These are phyloP conservation scores for Melanchra persicariae DNA, from an alignment of 2,888 invertebrate species.

Conservation along the genomic window DNA sequence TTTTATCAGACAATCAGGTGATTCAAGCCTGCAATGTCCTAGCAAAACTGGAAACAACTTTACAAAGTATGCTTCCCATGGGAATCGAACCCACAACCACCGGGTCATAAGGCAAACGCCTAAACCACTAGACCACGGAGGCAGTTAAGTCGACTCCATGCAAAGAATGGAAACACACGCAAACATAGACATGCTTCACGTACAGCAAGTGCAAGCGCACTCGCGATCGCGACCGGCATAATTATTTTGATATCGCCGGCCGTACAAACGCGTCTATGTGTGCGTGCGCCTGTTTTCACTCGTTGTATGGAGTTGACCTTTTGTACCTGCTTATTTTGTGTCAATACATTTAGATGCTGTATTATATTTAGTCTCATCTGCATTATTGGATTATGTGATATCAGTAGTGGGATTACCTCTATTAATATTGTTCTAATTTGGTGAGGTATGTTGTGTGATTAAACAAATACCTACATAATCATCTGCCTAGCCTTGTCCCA, in stretches of 20 bases:
- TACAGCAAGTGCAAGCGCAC: too few species aligned
- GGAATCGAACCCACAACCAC: too few species aligned
- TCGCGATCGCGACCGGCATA: too few species aligned
- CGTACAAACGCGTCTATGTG: too few species aligned
- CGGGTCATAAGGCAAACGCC: too few species aligned
- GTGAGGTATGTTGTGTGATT: conserved; percentile 6
- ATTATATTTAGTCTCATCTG: conserved; percentile 22
- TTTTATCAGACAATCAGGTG: too few species aligned
- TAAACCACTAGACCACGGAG: too few species aligned
- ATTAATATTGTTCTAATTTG: conserved; percentile 13
- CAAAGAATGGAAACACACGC: background rate
- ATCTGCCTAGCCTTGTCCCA: too few species aligned
- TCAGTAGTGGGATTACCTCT: conserved; percentile 8
- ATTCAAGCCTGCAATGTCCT: too few species aligned
- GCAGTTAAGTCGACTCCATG: fast-evolving
- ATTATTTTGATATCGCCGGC: too few species aligned
- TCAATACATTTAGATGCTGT: background rate
- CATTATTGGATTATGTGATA: conserved; percentile 37
- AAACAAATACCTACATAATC: background rate
- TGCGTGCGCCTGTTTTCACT: background rate
- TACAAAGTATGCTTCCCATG: too few species aligned
- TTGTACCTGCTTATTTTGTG: background rate
- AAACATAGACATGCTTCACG: background rate
- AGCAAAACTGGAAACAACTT: too few species aligned
- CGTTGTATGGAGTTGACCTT: background rate